Percentiles rank a stretch among this genome's conserved stretches.
Evolutionary conservation across 2,797 vertebrate genomes (phyloP).

Genomic region (Malacoctenus gilli): DNA sequence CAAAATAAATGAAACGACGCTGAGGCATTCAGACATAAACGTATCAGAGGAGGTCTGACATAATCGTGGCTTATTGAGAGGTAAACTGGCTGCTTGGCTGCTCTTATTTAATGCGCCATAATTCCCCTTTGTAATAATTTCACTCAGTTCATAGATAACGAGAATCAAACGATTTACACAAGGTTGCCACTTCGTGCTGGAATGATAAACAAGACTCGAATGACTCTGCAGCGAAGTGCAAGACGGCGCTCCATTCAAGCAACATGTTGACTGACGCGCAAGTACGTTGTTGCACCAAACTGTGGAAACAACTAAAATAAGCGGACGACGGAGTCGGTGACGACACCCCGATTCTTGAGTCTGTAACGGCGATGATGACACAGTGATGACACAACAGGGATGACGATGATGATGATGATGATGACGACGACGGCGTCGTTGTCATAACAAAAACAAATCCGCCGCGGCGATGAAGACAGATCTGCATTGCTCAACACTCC

Average conservation of each 20-base stretch:
- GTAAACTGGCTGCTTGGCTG: too few relatives aligned
- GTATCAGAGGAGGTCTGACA: too few relatives aligned
- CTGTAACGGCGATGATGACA: constrained; percentile 17
- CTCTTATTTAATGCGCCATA: too few relatives aligned
- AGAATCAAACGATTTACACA: too few relatives aligned
- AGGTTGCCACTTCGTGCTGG: too few relatives aligned
- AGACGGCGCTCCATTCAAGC: neutral
- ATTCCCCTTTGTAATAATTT: too few relatives aligned
- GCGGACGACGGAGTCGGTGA: constrained; percentile 3
- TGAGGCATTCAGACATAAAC: too few relatives aligned
- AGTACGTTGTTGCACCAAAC: neutral
- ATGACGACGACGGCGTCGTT: constrained; percentile 38
- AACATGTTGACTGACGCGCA: neutral
- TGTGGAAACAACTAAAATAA: too few relatives aligned
- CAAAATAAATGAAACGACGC: too few relatives aligned
- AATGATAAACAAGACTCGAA: neutral
- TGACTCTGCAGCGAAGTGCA: neutral
- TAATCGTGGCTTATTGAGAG: too few relatives aligned
- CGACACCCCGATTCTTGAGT: constrained; percentile 16
- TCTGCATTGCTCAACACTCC: constrained; percentile 73
- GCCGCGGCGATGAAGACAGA: constrained; percentile 66
- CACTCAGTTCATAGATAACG: too few relatives aligned
- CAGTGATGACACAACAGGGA: constrained; percentile 20
- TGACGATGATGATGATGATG: constrained; percentile 6
- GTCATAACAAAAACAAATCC: constrained; percentile 64